Evolutionary conservation across 2,113 vertebrate species (phyloP), one percentile per base, ranked within the genome.

Genomic region (Porphyrio hochstetteri): DNA sequence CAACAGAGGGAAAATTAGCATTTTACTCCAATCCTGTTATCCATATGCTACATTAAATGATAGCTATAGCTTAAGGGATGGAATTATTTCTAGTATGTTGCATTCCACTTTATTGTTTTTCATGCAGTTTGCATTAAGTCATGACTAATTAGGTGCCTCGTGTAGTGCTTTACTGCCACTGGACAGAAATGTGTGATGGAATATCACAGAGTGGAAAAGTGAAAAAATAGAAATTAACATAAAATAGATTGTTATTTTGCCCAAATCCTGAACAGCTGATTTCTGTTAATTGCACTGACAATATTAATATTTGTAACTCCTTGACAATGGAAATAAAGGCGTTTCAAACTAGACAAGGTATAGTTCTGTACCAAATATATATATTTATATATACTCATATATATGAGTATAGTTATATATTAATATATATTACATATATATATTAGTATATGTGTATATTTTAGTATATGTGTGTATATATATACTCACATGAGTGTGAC

Each of bases 41-140:
- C 70, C 59, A 69, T 92, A 82, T 95, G 74, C 29, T 84, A 53
- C 29, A 69, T 72, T 91, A 94, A 88, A 91, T 8, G 12, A 87
- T 78, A 87, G 27, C 48, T 92, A 40, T 92, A 94, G 19, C 44
- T 91, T 85, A 80, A 87, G 70, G 53, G 59, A 59, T 65, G 28
- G 52, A 85, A 91, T 89, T 76, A 57, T 82, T 96, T 87, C 48
- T 91, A 8, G 36, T 61, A 50, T 67, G 6, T 14, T 93, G 17
- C 28, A 63, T 80, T 92, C 63, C 63, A 72, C 18, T 84, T 85
- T 68, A 36, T 50, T 72, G 13, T 20, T 91, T 87, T 79, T 72
- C 79, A 82, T 72, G 24, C 3, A 0, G 0, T 79, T 82, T 87
- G 4, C 36, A 71, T 89, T 82, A 69, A 48, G 20, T 79, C 1